These are phyloP conservation scores for Pseudochirops corinnae DNA, from an alignment of 2,797 vertebrate genomes.

Conservation along the genomic window DNA sequence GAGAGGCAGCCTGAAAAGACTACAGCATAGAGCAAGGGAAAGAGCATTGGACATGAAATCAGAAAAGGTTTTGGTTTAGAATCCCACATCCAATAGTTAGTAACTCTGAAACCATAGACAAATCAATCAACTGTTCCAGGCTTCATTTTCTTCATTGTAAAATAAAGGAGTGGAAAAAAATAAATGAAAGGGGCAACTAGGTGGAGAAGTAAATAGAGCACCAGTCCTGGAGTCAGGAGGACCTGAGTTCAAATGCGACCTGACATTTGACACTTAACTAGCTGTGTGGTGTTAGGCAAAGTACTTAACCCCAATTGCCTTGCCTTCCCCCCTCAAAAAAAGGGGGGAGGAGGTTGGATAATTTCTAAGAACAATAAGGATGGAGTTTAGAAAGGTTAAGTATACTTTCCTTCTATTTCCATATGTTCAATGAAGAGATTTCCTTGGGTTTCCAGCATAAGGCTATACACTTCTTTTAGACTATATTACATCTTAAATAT, in stretches of 20 bases:
- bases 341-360: background rate
- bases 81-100: background rate
- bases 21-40: background rate
- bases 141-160: background rate
- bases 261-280: no score
- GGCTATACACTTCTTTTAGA: no score
- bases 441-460: background rate
- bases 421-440: background rate
- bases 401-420: background rate
- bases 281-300: no score
- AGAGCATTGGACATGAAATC: background rate
- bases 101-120: background rate
- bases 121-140: background rate
- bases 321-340: background rate
- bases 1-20: background rate
- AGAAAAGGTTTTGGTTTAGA: background rate
- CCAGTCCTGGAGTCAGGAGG: no score
- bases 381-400: background rate
- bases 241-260: no score
- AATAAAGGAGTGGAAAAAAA: background rate
- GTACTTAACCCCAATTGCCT: no score
- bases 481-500: background rate
- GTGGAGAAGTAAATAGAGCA: no score
- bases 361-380: background rate
- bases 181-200: no score